phyloP scores from a whole-genome alignment of 2,797 vertebrate genomes.

The Geotrypetes seraphini region DNA sequence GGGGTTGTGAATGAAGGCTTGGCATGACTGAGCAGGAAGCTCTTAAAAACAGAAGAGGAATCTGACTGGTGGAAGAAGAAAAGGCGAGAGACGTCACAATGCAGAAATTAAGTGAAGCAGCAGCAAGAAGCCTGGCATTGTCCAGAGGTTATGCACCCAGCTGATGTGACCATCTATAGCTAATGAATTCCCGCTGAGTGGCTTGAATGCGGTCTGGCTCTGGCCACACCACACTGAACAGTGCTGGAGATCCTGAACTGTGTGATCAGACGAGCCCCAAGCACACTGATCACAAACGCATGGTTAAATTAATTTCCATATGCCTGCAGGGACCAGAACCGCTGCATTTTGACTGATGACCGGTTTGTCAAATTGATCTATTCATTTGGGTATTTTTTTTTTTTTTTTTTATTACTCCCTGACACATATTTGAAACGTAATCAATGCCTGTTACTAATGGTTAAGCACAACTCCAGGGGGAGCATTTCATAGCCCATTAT shows the following conservation, averaged over 20 bases:
- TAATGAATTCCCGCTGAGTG: too few species aligned
- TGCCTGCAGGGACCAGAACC: neutral
- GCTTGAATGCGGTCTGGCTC: too few species aligned
- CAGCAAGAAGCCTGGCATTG: neutral
- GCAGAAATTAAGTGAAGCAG: too few species aligned
- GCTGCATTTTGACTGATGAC: constrained; percentile 40
- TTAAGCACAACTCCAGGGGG: constrained; percentile 5
- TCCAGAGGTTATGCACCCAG: neutral
- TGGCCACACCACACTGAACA: too few species aligned
- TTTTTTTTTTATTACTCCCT: neutral
- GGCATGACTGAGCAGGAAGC: too few species aligned
- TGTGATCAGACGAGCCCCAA: too few species aligned
- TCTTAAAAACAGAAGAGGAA: too few species aligned
- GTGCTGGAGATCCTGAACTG: too few species aligned
- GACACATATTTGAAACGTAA: constrained; percentile 30
- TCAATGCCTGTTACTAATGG: constrained; percentile 21
- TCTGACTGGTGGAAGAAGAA: too few species aligned
- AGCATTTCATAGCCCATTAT: constrained; percentile 4
- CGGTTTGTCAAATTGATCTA: constrained; percentile 37
- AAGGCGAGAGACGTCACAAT: too few species aligned
- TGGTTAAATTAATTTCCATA: neutral
- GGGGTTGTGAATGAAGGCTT: too few species aligned
- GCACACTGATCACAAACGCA: neutral
- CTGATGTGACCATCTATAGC: neutral
- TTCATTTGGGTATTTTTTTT: constrained; percentile 5